Conservation (phyloP, 2,113 vertebrate genomes). For the Catagonus wagneri region DNA sequence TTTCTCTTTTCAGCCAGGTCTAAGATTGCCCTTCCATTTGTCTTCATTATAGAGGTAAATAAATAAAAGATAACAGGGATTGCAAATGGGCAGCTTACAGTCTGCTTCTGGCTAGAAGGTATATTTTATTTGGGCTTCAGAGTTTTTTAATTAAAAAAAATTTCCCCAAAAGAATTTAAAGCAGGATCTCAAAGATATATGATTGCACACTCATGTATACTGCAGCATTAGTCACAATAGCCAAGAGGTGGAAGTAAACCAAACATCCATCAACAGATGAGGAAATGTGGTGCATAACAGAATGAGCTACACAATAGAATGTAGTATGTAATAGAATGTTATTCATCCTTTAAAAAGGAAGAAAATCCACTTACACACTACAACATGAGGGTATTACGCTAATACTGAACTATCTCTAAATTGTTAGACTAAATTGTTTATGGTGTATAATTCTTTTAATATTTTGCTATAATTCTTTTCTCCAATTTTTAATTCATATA, state of each 20-base stretch:
- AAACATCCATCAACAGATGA: background rate
- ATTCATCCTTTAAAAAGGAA: conserved; percentile 34
- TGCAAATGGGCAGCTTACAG: background rate
- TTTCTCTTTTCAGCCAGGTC: background rate
- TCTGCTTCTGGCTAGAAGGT: conserved; percentile 5
- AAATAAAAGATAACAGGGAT: background rate
- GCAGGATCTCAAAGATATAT: conserved; percentile 26
- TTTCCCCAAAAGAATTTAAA: conserved; percentile 42
- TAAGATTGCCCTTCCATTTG: background rate
- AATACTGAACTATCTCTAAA: background rate
- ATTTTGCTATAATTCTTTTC: background rate
- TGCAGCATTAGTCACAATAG: background rate
- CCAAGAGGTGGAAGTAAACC: background rate
- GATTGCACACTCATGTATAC: background rate
- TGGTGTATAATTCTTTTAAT: background rate
- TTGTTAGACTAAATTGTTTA: background rate
- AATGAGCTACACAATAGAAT: background rate
- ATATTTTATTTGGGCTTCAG: conserved; percentile 30
- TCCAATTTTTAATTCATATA: background rate
- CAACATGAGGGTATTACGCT: background rate
- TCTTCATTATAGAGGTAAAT: background rate
- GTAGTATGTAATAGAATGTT: background rate
- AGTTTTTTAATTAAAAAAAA: background rate
- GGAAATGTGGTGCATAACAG: background rate
- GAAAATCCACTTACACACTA: background rate